Evolutionary conservation across 2,888 invertebrate species (phyloP).

Genomic region (Boloria euphrosyne): DNA sequence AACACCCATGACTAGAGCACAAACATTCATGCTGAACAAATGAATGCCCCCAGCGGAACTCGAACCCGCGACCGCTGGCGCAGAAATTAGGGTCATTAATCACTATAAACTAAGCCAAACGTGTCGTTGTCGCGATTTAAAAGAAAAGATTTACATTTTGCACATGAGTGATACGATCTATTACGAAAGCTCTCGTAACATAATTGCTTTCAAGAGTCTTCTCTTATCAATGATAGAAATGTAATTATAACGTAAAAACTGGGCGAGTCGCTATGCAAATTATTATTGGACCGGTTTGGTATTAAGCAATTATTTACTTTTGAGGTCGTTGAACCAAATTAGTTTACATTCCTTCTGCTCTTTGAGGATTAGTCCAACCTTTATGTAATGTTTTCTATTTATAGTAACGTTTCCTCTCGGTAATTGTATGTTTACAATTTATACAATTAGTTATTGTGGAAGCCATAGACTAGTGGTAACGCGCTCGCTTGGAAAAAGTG

Average conservation of each 20-base stretch:
- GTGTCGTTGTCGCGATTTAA: too few species aligned
- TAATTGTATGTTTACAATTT: background rate
- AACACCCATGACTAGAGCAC: too few species aligned
- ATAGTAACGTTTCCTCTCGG: background rate
- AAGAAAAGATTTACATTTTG: background rate
- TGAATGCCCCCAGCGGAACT: too few species aligned
- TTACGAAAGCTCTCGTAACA: background rate
- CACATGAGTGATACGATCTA: background rate
- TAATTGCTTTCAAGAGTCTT: constrained; percentile 11
- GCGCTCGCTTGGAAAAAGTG: too few species aligned
- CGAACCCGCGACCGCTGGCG: too few species aligned
- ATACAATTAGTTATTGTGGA: too few species aligned
- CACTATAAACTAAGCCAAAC: too few species aligned
- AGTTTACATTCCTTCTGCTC: constrained; percentile 2
- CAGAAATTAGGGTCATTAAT: too few species aligned
- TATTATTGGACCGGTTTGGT: constrained; percentile 15
- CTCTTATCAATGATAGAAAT: constrained; percentile 18
- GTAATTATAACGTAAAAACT: constrained; percentile 8
- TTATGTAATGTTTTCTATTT: background rate
- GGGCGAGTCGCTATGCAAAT: constrained; percentile 13
- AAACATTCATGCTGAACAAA: too few species aligned
- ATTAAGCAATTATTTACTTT: constrained; percentile 23
- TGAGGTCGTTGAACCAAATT: constrained; percentile 17
- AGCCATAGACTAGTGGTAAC: too few species aligned
- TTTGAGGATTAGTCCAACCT: background rate